Evolutionary conservation across 2,888 invertebrate genomes (phyloP).

Genomic region (Suillia variegata): DNA sequence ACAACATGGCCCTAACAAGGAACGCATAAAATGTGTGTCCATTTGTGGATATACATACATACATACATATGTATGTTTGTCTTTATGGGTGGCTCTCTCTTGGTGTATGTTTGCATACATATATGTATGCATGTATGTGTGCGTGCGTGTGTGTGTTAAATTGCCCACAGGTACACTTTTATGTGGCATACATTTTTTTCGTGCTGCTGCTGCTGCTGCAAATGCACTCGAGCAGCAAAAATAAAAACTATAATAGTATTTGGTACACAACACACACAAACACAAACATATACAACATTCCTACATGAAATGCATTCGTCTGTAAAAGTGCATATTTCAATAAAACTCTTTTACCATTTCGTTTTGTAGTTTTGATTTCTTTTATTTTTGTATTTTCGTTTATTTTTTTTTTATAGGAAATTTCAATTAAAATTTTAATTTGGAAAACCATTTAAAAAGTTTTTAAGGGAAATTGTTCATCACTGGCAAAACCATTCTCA

Average conservation of each 20-base stretch:
- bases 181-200: slow-evolving; percentile 11
- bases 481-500: not conserved
- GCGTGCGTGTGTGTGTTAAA: not conserved
- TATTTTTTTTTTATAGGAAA: too few relatives aligned
- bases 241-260: not conserved
- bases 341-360: not conserved
- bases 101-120: too few relatives aligned
- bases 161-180: slow-evolving; percentile 15
- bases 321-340: not conserved
- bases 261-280: not conserved
- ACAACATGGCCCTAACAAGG: too few relatives aligned
- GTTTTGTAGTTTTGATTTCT: too few relatives aligned
- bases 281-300: not conserved
- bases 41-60: not conserved
- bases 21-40: too few relatives aligned
- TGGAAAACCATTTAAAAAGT: slow-evolving; percentile 33
- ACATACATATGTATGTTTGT: not conserved
- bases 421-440: slow-evolving; percentile 46
- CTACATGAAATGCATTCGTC: not conserved
- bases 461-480: slow-evolving; percentile 29
- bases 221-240: not conserved
- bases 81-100: too few relatives aligned
- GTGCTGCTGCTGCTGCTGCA: not conserved
- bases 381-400: too few relatives aligned
- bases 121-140: not conserved